These are phyloP conservation scores for Strigops habroptila DNA, from an alignment of 2,113 vertebrate species.

Conservation along the genomic window DNA sequence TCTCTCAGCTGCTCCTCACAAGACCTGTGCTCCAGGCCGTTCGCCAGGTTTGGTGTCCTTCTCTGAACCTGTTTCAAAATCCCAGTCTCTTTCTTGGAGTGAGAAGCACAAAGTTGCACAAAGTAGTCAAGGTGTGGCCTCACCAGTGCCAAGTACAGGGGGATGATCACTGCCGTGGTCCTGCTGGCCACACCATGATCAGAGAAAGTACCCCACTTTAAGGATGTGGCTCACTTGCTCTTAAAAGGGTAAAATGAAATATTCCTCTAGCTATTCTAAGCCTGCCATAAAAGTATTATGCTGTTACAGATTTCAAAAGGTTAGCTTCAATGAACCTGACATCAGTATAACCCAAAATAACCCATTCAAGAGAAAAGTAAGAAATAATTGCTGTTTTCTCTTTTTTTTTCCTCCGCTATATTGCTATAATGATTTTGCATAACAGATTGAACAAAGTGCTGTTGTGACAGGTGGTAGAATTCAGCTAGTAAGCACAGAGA, in stretches of 20 bases:
- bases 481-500: slow-evolving; percentile 96
- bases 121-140: not conserved
- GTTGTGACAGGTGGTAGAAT: slow-evolving; percentile 99
- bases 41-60: not conserved
- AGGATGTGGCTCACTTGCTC: slow-evolving; percentile 45
- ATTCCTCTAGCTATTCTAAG: slow-evolving; percentile 58
- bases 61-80: not conserved
- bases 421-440: slow-evolving; percentile 97
- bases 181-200: slow-evolving; percentile 11
- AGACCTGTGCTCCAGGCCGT: not conserved
- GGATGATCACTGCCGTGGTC: not conserved
- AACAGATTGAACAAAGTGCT: slow-evolving; percentile 97
- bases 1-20: not conserved
- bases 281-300: slow-evolving; percentile 76
- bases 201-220: slow-evolving; percentile 53
- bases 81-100: not conserved
- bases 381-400: slow-evolving; percentile 99
- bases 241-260: slow-evolving; percentile 64
- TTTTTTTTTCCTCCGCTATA: slow-evolving; percentile 84
- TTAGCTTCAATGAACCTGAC: slow-evolving; percentile 88
- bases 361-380: slow-evolving; percentile 96
- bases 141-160: not conserved
- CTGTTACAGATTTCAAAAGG: slow-evolving; percentile 84
- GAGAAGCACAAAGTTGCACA: not conserved
- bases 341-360: slow-evolving; percentile 97